Evolutionary conservation across 23 tunicate genomes (phyloP).

Genomic region (Aplidium turbinatum): DNA sequence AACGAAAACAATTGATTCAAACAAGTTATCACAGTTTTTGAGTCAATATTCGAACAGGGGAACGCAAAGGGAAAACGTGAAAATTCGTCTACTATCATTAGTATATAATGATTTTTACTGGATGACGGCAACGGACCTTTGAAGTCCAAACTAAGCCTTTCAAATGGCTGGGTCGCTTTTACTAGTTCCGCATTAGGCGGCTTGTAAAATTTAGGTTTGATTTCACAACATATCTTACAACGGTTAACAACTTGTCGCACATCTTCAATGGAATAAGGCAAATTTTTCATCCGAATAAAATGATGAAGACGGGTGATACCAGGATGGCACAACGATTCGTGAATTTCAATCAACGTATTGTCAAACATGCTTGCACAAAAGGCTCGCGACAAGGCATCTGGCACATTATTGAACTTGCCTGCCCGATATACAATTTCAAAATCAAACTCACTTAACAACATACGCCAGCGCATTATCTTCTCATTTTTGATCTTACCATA

Average conservation of each 20-base stretch:
- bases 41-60: slow-evolving; percentile 1
- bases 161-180: slow-evolving; percentile 29
- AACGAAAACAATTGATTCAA: slow-evolving; percentile 3
- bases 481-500: slow-evolving; percentile 33
- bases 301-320: slow-evolving; percentile 7
- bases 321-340: slow-evolving; percentile 29
- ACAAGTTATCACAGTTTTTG: background rate
- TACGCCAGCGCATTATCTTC: slow-evolving; percentile 36
- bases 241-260: slow-evolving; percentile 6
- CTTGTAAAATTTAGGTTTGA: slow-evolving; percentile 27
- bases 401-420: background rate
- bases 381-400: slow-evolving; percentile 29
- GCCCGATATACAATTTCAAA: slow-evolving; percentile 26
- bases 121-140: slow-evolving; percentile 25
- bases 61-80: slow-evolving; percentile 25
- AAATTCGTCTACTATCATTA: slow-evolving; percentile 22
- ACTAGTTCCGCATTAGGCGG: slow-evolving; percentile 9
- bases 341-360: slow-evolving; percentile 13
- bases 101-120: slow-evolving; percentile 9
- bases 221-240: slow-evolving; percentile 18
- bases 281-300: slow-evolving; percentile 8
- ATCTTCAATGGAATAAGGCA: slow-evolving; percentile 32
- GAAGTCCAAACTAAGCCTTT: background rate
- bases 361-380: slow-evolving; percentile 29
- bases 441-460: slow-evolving; percentile 14